Conservation (phyloP, 2,888 invertebrate species). For the Pammene fasciana region DNA sequence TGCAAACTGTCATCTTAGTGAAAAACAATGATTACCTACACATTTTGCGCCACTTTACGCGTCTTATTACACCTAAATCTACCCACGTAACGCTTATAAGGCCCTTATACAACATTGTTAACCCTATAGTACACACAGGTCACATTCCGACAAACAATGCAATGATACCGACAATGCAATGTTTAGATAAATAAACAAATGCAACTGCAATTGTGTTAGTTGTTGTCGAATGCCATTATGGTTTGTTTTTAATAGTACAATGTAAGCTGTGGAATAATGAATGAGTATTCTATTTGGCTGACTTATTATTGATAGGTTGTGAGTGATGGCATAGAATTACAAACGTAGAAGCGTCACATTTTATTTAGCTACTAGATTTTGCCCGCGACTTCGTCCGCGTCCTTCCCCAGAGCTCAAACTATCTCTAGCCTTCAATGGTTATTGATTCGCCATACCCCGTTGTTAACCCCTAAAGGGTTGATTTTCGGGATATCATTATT, state of each 20-base stretch:
- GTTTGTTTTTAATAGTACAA: constrained; percentile 38
- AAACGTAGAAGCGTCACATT: too few relatives aligned
- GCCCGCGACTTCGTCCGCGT: too few relatives aligned
- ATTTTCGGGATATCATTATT: too few relatives aligned
- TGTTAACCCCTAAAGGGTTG: too few relatives aligned
- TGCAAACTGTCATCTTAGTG: too few relatives aligned
- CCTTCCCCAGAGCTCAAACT: too few relatives aligned
- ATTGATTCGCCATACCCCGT: too few relatives aligned
- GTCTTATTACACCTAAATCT: not conserved
- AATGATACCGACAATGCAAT: constrained; percentile 16
- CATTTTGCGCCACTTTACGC: not conserved
- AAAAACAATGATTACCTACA: too few relatives aligned
- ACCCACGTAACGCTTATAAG: constrained; percentile 28
- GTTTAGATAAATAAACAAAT: constrained; percentile 33
- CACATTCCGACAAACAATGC: constrained; percentile 28
- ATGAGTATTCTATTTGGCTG: constrained; percentile 23
- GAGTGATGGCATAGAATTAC: too few relatives aligned
- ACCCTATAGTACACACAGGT: constrained; percentile 32
- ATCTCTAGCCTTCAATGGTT: too few relatives aligned
- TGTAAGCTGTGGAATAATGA: constrained; percentile 34
- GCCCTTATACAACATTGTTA: constrained; percentile 33
- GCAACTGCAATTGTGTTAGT: constrained; percentile 26
- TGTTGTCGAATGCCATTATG: constrained; percentile 36
- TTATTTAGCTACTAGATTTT: too few relatives aligned
- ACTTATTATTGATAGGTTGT: not conserved